Evolutionary conservation across 2,797 vertebrate species (phyloP).

Genomic region (Bradypodion pumilum): DNA sequence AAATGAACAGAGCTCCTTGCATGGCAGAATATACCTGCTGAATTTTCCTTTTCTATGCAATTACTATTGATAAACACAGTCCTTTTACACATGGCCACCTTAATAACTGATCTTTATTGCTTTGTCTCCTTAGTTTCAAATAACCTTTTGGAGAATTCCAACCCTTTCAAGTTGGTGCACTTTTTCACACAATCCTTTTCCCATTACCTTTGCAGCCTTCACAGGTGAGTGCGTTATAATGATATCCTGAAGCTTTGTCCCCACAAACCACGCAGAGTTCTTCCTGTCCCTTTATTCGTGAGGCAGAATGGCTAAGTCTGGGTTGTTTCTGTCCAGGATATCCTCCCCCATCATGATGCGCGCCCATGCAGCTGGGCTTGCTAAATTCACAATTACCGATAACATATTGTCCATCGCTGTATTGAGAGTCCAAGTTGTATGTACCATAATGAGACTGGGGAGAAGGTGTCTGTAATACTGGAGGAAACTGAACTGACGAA

Average conservation of each 20-base stretch:
- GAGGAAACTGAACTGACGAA: slow-evolving; percentile 79
- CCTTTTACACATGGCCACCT: not conserved
- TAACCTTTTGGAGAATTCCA: not conserved
- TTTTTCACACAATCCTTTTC: fast-evolving
- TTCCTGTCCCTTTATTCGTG: slow-evolving; percentile 83
- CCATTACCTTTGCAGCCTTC: slow-evolving; percentile 93
- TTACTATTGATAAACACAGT: no score
- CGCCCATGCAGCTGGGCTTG: slow-evolving; percentile 59
- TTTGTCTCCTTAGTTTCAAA: not conserved
- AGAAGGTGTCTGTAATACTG: slow-evolving; percentile 76
- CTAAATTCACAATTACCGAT: slow-evolving; percentile 77
- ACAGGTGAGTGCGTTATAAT: slow-evolving; percentile 95
- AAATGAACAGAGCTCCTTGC: no score
- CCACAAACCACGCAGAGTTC: slow-evolving; percentile 95
- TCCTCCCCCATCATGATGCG: slow-evolving; percentile 54
- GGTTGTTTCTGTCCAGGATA: slow-evolving; percentile 79
- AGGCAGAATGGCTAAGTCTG: slow-evolving; percentile 75
- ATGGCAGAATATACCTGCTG: no score
- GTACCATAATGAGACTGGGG: slow-evolving; percentile 79
- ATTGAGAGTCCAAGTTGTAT: slow-evolving; percentile 79
- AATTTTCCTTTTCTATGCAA: no score
- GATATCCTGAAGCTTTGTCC: slow-evolving; percentile 93
- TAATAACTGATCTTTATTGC: not conserved
- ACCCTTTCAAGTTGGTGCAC: not conserved
- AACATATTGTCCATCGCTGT: slow-evolving; percentile 63